Base-by-base conservation (phyloP, 2,888 invertebrate genomes). In the Caenorhabditis afra region DNA sequence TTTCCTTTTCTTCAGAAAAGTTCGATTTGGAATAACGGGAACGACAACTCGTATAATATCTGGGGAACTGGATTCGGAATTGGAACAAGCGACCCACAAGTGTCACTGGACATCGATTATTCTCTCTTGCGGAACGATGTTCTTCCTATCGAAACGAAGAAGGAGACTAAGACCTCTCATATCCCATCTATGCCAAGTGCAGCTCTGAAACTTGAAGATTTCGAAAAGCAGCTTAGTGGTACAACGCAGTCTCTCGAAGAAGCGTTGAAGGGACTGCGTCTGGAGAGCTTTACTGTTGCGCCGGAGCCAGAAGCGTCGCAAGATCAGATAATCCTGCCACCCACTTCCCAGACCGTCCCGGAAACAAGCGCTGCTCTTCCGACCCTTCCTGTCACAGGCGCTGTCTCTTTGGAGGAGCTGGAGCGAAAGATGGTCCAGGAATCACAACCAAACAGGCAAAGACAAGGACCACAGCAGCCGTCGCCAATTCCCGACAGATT, bases 101-200 rank as follows among this genome's bases (percentile, higher is more conserved):
- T 57, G 0, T n/a, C 44, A 1, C 29, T 55, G 4, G 70, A 58
- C 45, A 18, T 64, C 0, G 68, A 68, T 14, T 64, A 22, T 12
- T 4, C 57, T 20, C 10, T 57, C 1, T 20, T 64, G 1, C 20
- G 58, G 4, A 58, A 41, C 18, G 61, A 66, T 3, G 2, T 22
- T 20, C 37, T 10, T 35, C 20, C 18, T 29, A 29, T 29, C 55
- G 41, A 50, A 35, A 10, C 49, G 0, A 41, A 39, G 5, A 23
- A 8, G 3, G 49, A 62, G 22, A 7, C 37, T 23, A 55, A 57
- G 16, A 11, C 29, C 14, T n/a, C 74, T n/a, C 39, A n/a, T 1
- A 74, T 81, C 20, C 81, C 79, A 12, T 52, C 75, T 0, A 79
- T 81, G 79, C 81, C 81, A 0, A 78, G 65, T 14, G 55, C 71